These are phyloP conservation scores for Triplophysa tibetana DNA, from an alignment of 2,113 vertebrate species.

Conservation along the genomic window DNA sequence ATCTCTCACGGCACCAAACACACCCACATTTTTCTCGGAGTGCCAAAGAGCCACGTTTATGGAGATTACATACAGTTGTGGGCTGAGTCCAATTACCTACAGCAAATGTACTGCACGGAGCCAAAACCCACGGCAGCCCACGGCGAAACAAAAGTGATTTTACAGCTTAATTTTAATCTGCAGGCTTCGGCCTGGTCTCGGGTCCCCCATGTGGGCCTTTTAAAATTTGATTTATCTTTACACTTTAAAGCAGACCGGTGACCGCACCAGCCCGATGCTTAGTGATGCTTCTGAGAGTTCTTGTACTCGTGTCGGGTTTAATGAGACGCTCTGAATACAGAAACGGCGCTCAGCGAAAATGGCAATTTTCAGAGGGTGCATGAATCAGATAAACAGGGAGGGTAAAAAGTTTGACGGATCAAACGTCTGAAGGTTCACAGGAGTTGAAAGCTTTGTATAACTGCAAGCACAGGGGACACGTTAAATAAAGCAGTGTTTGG, in stretches of 20 bases:
- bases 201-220: constrained; percentile 64
- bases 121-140: constrained; percentile 52
- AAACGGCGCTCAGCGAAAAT: not conserved
- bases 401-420: constrained; percentile 1
- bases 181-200: constrained; percentile 62
- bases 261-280: constrained; percentile 49
- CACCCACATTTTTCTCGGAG: constrained; percentile 20
- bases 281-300: constrained; percentile 32
- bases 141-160: constrained; percentile 74
- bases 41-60: constrained; percentile 53
- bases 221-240: constrained; percentile 70
- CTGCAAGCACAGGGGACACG: not conserved
- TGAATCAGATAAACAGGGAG: constrained; percentile 5
- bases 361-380: not conserved
- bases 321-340: constrained; percentile 26
- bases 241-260: constrained; percentile 60
- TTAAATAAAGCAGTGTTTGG: not conserved
- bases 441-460: not conserved
- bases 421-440: not conserved
- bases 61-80: constrained; percentile 60
- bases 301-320: not conserved
- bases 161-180: constrained; percentile 66
- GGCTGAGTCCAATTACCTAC: constrained; percentile 67
- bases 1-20: constrained; percentile 36
- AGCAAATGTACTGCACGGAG: constrained; percentile 54